Conservation (phyloP, 2,113 vertebrate species). For the Megaceryle maxima region DNA sequence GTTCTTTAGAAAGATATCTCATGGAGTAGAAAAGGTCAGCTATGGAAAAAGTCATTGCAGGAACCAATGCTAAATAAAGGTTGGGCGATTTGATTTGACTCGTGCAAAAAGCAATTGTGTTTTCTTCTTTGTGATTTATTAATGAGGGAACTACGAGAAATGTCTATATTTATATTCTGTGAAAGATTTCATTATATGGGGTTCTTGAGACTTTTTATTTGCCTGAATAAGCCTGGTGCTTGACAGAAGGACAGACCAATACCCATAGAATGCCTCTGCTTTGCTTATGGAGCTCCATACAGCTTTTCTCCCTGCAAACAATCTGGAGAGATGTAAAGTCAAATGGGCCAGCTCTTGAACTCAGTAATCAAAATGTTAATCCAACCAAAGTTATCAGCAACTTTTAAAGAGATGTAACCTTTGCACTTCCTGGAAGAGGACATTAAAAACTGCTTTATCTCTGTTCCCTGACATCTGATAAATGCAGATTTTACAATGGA, state of each 20-base stretch:
- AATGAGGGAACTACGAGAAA: constrained; percentile 13
- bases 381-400: neutral
- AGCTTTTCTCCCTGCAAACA: neutral
- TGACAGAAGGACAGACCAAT: neutral
- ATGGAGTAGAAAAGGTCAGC: constrained; percentile 30
- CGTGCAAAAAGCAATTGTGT: neutral
- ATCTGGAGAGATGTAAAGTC: neutral
- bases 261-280: neutral
- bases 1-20: neutral
- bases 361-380: neutral
- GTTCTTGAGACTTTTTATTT: neutral
- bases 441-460: neutral
- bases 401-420: neutral
- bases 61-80: constrained; percentile 28
- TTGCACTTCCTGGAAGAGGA: neutral
- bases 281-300: neutral
- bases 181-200: neutral
- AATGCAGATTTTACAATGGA: neutral
- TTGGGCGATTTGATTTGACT: constrained; percentile 25
- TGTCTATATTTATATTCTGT: neutral
- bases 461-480: neutral
- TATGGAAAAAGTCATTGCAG: neutral
- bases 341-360: neutral
- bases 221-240: neutral
- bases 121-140: constrained; percentile 16